Evolutionary conservation across 2,113 vertebrate genomes (phyloP), one percentile per base, ranked within the genome.

Genomic region (Pseudorectes ferrugineus): DNA sequence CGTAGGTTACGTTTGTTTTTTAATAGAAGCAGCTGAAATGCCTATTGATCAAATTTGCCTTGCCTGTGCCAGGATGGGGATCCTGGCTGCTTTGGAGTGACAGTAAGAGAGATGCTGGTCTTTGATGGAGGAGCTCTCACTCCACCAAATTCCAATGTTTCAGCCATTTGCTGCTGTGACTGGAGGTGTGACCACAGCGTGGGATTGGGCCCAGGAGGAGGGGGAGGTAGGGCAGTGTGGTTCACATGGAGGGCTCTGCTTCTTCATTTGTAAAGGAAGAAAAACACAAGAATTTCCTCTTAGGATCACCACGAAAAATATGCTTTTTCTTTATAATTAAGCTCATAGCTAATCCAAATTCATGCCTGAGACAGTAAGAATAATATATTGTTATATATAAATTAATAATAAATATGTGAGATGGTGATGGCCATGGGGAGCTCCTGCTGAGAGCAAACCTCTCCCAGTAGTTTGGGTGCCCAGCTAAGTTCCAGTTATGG

Each of bases 101-200:
- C 18, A 49, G 40, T 6, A 79, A 68, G 72, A 77, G 17, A 0
- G 0, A 5, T 6, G 6, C 11, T 48, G 48, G 15, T 33, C 14
- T 76, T 36, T 63, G 38, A 10, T 1, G 3, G 12, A 58, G 20
- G 21, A 84, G n/a, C 15, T 82, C 35, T 66, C 12, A n/a, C 35
- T 19, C 11, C 55, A 57, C 24, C 1, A 2, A 36, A 48, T 40
- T 38, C 58, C 49, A 26, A 11, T 3, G 19, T 61, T 68, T 33
- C 24, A 36, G 3, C 2, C 45, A n/a, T 43, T 77, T 31, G 12
- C 42, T 73, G 66, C 23, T 3, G 4, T 40, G 36, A 42, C n/a
- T 36, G 9, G 10, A 63, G 9, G 23, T 16, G 31, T 11, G 24
- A 71, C 29, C 52, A 23, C 23, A 75, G 45, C 1, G 2, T 9